phyloP scores from a whole-genome alignment of 37 sponge, comb jelly and placozoan genomes.

The Diacarnus erythraeanus region DNA sequence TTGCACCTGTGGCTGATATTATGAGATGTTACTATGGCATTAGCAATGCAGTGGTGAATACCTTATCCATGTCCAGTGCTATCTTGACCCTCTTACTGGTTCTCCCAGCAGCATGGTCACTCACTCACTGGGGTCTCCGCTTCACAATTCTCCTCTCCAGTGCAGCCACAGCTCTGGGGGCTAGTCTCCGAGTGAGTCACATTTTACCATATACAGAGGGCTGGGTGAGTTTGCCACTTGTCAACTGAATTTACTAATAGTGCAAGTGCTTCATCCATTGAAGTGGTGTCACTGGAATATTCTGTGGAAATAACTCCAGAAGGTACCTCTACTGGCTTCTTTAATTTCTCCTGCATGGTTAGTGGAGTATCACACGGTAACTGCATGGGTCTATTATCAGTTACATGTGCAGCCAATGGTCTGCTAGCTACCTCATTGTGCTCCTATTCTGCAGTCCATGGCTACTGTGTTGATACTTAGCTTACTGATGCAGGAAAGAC shows the following conservation, averaged over 20 bases:
- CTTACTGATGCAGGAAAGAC: not conserved
- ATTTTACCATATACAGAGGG: no score
- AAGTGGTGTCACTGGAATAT: conserved; percentile 45
- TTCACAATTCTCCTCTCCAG: conserved; percentile 1
- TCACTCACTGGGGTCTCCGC: conserved; percentile 21
- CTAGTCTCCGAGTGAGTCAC: conserved; percentile 28
- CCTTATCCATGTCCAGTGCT: conserved; percentile 27
- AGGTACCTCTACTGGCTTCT: conserved; percentile 47
- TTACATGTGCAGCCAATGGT: no score
- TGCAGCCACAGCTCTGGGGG: conserved; percentile 22
- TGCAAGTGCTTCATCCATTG: conserved; percentile 12
- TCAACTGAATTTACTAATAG: no score
- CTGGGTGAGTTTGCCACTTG: no score
- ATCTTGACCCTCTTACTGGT: conserved; percentile 23
- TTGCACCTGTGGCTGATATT: conserved; percentile 30
- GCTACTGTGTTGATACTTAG: conserved; percentile 9
- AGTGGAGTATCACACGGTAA: no score
- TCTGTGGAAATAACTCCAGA: conserved; percentile 72
- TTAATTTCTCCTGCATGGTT: conserved; percentile 16
- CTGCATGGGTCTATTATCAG: no score
- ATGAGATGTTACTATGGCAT: conserved; percentile 41
- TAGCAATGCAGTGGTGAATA: conserved; percentile 12
- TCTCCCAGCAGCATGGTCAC: conserved; percentile 20
- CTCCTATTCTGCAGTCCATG: not conserved
- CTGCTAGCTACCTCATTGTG: not conserved